Evolutionary conservation across 1,140 invertebrate species (phyloP).

Genomic region (Leptinotarsa lineolata): DNA sequence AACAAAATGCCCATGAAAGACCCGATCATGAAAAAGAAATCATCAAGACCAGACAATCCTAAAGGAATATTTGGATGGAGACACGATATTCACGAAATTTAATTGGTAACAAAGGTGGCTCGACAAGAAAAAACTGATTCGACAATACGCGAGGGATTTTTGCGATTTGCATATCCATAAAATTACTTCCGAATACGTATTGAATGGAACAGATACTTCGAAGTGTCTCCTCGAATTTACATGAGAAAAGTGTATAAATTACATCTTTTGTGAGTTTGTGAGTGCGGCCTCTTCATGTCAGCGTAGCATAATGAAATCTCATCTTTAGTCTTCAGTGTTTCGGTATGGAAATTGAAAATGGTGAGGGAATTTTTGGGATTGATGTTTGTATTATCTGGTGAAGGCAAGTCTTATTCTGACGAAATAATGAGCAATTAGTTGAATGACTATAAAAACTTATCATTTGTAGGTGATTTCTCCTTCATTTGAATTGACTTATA

Average conservation of each 20-base stretch:
- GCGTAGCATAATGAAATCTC: background rate
- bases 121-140: background rate
- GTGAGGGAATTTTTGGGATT: too few relatives aligned
- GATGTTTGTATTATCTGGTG: too few relatives aligned
- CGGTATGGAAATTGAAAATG: background rate
- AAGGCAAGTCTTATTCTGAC: too few relatives aligned
- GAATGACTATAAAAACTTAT: too few relatives aligned
- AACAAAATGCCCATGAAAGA: slow-evolving; percentile 37
- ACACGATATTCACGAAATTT: background rate
- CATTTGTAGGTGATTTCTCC: too few relatives aligned
- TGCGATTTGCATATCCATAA: slow-evolving; percentile 8
- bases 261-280: slow-evolving; percentile 1
- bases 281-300: background rate
- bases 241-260: slow-evolving; percentile 6
- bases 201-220: background rate
- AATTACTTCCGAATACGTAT: background rate
- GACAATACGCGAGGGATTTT: slow-evolving; percentile 5
- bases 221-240: background rate
- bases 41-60: slow-evolving; percentile 35
- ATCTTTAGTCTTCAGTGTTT: slow-evolving; percentile 3
- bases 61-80: background rate
- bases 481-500: too few relatives aligned
- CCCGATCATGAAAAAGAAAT: slow-evolving; percentile 38
- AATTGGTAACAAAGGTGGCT: background rate
- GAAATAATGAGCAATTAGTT: too few relatives aligned